Conservation (phyloP, 30 jellyfish, hydroid and myxozoan genomes). For the Hydra vulgaris region DNA sequence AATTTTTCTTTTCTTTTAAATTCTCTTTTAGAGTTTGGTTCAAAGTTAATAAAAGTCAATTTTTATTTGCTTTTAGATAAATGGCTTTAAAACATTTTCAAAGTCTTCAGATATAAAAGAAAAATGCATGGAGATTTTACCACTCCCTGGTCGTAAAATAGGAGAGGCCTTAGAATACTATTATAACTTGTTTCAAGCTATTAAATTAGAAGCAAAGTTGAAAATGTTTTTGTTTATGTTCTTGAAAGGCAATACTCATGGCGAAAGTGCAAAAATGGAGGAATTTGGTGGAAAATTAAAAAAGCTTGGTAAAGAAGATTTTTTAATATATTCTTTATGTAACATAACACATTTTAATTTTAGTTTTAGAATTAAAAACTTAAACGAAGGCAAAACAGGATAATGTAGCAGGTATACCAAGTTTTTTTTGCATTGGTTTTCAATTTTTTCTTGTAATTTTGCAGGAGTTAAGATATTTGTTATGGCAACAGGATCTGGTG, state of each 20-base stretch:
- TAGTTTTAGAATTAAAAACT: neutral
- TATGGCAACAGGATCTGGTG: conserved; percentile 59
- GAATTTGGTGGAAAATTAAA: conserved; percentile 60
- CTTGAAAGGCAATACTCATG: conserved; percentile 63
- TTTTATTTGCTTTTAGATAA: conserved; percentile 51
- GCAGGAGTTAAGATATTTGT: conserved; percentile 50
- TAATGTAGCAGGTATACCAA: no score
- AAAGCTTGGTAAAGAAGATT: conserved; percentile 26
- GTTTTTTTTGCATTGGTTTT: no score
- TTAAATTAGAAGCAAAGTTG: conserved; percentile 41
- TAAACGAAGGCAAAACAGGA: neutral
- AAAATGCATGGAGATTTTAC: conserved; percentile 32
- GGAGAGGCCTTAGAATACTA: conserved; percentile 84
- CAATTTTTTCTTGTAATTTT: neutral
- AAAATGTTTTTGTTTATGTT: conserved; percentile 61
- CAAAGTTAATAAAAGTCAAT: no score
- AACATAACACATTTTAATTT: neutral
- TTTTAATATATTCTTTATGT: neutral
- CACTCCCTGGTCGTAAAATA: conserved; percentile 51
- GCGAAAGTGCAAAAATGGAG: conserved; percentile 43
- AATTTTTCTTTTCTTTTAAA: no score
- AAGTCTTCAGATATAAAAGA: conserved; percentile 60
- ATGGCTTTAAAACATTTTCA: conserved; percentile 55
- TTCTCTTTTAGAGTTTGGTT: no score
- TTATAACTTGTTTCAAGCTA: conserved; percentile 52